Percentiles rank a stretch among this genome's conserved stretches.
Evolutionary conservation across 2,113 vertebrate genomes (phyloP).

Genomic region (Nothobranchius furzeri): DNA sequence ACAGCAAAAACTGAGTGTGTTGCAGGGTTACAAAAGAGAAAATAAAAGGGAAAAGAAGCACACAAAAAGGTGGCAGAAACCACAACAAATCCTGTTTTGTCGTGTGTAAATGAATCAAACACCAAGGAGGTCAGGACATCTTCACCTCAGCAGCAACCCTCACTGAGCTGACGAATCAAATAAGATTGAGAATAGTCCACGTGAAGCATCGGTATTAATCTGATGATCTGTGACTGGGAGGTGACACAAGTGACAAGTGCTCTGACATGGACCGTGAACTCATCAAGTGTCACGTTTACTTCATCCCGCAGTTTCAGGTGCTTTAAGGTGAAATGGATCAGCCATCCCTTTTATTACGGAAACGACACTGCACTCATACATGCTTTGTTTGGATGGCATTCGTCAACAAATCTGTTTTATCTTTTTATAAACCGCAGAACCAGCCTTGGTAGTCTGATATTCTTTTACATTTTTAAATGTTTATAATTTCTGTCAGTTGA

Average conservation of each 20-base stretch:
- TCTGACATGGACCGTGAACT: conserved; percentile 68
- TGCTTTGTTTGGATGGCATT: conserved; percentile 54
- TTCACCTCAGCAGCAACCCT: conserved; percentile 53
- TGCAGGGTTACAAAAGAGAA: conserved; percentile 31
- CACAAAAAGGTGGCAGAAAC: conserved; percentile 29
- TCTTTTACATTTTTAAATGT: background rate
- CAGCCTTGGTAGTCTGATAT: no score
- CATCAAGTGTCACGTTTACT: conserved; percentile 59
- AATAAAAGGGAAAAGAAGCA: background rate
- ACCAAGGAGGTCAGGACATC: conserved; percentile 59
- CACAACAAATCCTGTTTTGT: conserved; percentile 53
- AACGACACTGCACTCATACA: conserved; percentile 29
- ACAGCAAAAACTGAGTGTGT: conserved; percentile 43
- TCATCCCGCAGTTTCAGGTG: conserved; percentile 62
- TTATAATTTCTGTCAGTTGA: conserved; percentile 40
- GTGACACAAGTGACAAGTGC: conserved; percentile 67
- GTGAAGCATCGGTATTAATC: conserved; percentile 69
- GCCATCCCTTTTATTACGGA: conserved; percentile 20
- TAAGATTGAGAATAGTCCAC: conserved; percentile 55
- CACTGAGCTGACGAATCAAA: conserved; percentile 64
- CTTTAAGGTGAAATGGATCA: conserved; percentile 44
- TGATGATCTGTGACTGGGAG: conserved; percentile 63
- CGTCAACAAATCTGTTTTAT: conserved; percentile 52
- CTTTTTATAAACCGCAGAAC: no score
- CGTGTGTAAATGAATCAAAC: conserved; percentile 70